Evolutionary conservation across 2,888 invertebrate species (phyloP), one percentile per base, ranked within the genome.

Genomic region (Elysia crispata): DNA sequence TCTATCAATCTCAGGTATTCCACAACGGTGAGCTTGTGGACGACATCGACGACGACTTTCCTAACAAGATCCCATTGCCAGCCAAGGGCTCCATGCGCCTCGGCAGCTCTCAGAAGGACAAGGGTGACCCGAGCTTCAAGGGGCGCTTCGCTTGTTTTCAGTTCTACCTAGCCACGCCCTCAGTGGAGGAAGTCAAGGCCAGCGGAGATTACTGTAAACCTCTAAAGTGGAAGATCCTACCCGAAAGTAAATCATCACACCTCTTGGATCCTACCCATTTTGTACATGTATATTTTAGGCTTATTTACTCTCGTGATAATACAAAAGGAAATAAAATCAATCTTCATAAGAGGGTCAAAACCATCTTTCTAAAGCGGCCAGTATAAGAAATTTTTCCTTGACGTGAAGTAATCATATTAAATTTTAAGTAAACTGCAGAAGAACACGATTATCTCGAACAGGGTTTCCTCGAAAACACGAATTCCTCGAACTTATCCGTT

Each of bases 31-130:
- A 82, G 13, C 54, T 81, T 1, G 80, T 83, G 18, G 84, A 85
- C 28, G 79, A 86, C 69, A 80, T 83, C 0, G 86, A 86, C 57
- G 84, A 86, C 60, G 85, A 86, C 41, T 86, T 86, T 75, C 85
- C 84, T 70, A 85, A 86, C 76, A 80, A 83, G 64, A 85, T 86
- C 62, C 82, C 77, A 5, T 73, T 86, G 23, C 86, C 86, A 6
- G 67, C 75, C 25, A 74, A 76, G 5, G 86, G 86, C 1, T 79
- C 78, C 15, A 73, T 86, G 20, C 67, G 82, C 15, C 54, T 85
- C 49, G 86, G 85, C 23, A 76, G 83, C 15, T 75, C 84, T 13
- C 81, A 79, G 18, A 76, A 76, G 25, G 84, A 82, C 13, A 81
- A 79, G 13, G 82, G 73, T 11, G 82, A 85, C 18, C 49, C 25